Base-by-base conservation (phyloP, 2,113 vertebrate species). In the Athene cunicularia region DNA sequence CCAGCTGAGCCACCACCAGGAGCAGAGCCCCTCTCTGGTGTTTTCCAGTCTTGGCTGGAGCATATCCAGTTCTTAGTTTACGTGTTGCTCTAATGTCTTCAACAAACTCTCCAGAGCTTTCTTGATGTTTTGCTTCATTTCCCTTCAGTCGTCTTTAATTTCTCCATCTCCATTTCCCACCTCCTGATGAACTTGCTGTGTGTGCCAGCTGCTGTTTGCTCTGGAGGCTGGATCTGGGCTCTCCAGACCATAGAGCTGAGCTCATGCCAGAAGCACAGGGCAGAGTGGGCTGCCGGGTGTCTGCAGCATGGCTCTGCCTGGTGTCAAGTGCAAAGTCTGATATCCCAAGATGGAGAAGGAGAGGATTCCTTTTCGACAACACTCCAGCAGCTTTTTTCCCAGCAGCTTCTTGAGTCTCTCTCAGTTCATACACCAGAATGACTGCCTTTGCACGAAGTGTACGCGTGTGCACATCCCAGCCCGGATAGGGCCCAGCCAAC, bases 381-480 rank as follows among this genome's bases (percentile, higher is more conserved):
- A 23, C 53, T 75, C 43, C 28, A 16, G 4, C 5, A 9, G 7
- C 28, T 59, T 32, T 82, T 53, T 60, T 9, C 45, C 26, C 58
- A 41, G 49, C 50, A 91, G 45, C 22, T 88, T 83, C 75, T 64
- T 1, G 1, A 73, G 8, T 11, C 13, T 56, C 33, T 33, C 45
- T 50, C 32, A 62, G 86, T 83, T 88, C 59, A 70, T 59, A 60
- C 0, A 0, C 39, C 7, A 15, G 35, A 62, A 62, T 0, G 0
- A 27, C 37, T 76, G 53, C 16, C 30, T 70, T 88, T 1, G 1
- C 81, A 64, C 0, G 1, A 68, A 55, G 39, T 0, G 0, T 23
- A 23, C 0, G 0, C 1, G 4, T 33, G 12, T 47, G 41, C 0
- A 0, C 15, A 23, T 67, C 47, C 32, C n/a, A 14, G 74, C 26